Percentiles rank a stretch among this genome's conserved stretches.
phyloP scores from a whole-genome alignment of 2,888 invertebrate genomes.

The Yponomeuta malinellus region DNA sequence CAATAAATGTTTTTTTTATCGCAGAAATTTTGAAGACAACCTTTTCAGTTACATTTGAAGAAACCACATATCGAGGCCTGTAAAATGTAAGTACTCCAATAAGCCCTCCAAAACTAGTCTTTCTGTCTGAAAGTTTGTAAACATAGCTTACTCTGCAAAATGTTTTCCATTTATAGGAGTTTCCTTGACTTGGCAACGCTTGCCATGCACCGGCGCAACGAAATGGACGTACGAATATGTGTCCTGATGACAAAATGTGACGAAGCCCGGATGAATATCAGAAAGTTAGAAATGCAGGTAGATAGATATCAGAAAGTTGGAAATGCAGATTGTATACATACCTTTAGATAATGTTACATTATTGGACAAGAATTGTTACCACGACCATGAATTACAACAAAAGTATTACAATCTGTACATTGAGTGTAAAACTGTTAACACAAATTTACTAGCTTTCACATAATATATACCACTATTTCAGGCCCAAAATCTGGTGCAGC shows the following conservation, averaged over 20 bases:
- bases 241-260: conserved; percentile 55
- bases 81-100: conserved; percentile 7
- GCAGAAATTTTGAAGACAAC: too few relatives aligned
- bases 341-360: too few relatives aligned
- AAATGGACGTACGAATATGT: conserved; percentile 53
- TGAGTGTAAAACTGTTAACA: too few relatives aligned
- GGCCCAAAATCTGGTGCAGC: conserved; percentile 46
- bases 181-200: conserved; percentile 57
- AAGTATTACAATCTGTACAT: too few relatives aligned
- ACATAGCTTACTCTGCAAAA: background rate
- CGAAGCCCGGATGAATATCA: conserved; percentile 45
- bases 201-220: conserved; percentile 55
- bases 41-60: background rate
- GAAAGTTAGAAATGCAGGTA: conserved; percentile 58
- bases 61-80: background rate
- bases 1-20: too few relatives aligned
- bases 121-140: background rate
- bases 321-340: too few relatives aligned
- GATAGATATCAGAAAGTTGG: background rate
- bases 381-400: too few relatives aligned
- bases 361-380: too few relatives aligned
- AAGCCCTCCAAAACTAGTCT: background rate
- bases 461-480: conserved; percentile 21
- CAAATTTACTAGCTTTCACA: too few relatives aligned
- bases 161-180: conserved; percentile 44